Evolutionary conservation across 2,888 invertebrate genomes (phyloP).

Genomic region (Rhimphoctona megacephalus): DNA sequence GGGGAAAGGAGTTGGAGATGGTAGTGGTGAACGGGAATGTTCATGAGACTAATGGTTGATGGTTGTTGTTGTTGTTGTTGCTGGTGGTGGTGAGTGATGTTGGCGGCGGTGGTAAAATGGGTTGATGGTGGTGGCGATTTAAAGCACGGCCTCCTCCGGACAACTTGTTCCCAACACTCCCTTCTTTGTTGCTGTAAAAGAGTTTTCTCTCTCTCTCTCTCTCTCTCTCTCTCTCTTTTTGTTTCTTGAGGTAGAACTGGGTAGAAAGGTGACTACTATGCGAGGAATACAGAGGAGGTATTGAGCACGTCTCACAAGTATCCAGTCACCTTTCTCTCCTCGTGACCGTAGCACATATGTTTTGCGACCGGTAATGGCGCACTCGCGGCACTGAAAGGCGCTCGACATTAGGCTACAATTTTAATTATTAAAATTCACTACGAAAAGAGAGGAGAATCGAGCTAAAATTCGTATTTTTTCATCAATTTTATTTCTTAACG

Average conservation of each 20-base stretch:
- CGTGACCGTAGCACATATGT: slow-evolving; percentile 83
- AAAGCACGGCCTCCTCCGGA: slow-evolving; percentile 54
- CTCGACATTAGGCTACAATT: slow-evolving; percentile 46
- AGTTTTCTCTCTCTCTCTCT: background rate
- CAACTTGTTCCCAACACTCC: slow-evolving; percentile 72
- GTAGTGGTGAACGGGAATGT: slow-evolving; percentile 57
- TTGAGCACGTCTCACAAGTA: slow-evolving; percentile 80
- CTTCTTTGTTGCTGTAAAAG: slow-evolving; percentile 76
- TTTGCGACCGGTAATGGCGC: slow-evolving; percentile 77
- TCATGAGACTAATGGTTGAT: slow-evolving; percentile 12
- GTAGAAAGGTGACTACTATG: slow-evolving; percentile 83
- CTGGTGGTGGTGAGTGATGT: slow-evolving; percentile 43
- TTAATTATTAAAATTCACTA: slow-evolving; percentile 1
- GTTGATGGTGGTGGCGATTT: slow-evolving; percentile 58
- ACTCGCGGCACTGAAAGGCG: slow-evolving; percentile 68
- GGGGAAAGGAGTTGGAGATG: slow-evolving; percentile 24
- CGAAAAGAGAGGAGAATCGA: background rate
- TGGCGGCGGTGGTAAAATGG: slow-evolving; percentile 41
- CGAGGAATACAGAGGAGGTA: slow-evolving; percentile 81
- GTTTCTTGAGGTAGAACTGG: slow-evolving; percentile 69
- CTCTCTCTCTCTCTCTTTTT: background rate
- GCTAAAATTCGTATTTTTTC: background rate
- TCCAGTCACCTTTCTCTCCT: slow-evolving; percentile 84
- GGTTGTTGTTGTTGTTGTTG: slow-evolving; percentile 43
- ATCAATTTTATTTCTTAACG: background rate